Evolutionary conservation across 2,797 vertebrate species (phyloP).

Genomic region (Pipistrellus pipistrellus): DNA sequence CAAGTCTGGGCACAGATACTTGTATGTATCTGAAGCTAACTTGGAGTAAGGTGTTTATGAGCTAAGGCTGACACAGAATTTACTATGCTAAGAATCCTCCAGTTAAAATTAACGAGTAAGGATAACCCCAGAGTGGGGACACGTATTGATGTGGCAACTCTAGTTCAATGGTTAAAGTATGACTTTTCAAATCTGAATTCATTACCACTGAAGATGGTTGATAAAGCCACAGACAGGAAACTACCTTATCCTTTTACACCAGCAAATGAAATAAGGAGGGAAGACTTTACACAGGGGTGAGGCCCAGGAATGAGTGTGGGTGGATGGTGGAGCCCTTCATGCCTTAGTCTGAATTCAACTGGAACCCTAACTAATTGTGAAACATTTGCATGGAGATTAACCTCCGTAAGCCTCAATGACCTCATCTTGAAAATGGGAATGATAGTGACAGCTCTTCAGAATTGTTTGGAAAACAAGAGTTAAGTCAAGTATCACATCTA

Average conservation of each 20-base stretch:
- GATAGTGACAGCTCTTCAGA: not conserved
- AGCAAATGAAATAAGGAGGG: not conserved
- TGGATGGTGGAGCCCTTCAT: accelerated
- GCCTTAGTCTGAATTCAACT: not conserved
- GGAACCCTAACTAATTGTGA: not conserved
- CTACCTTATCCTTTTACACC: not conserved
- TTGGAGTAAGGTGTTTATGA: not conserved
- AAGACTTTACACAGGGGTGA: not conserved
- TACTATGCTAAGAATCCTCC: not conserved
- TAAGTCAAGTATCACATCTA: not conserved
- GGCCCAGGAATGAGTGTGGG: not conserved
- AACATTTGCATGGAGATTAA: not conserved
- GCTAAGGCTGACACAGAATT: not conserved
- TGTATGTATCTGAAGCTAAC: not conserved
- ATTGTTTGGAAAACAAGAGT: not conserved
- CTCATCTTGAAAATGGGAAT: not conserved
- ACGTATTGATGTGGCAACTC: not conserved
- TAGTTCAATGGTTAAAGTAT: not conserved
- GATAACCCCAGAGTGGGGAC: not conserved
- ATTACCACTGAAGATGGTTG: not conserved
- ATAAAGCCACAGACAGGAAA: not conserved
- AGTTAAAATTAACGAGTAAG: not conserved
- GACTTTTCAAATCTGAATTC: not conserved
- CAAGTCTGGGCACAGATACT: not conserved
- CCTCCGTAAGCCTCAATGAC: not conserved